These are phyloP conservation scores for Drosophila pachea DNA, from an alignment of 1,140 invertebrate species.

Conservation along the genomic window DNA sequence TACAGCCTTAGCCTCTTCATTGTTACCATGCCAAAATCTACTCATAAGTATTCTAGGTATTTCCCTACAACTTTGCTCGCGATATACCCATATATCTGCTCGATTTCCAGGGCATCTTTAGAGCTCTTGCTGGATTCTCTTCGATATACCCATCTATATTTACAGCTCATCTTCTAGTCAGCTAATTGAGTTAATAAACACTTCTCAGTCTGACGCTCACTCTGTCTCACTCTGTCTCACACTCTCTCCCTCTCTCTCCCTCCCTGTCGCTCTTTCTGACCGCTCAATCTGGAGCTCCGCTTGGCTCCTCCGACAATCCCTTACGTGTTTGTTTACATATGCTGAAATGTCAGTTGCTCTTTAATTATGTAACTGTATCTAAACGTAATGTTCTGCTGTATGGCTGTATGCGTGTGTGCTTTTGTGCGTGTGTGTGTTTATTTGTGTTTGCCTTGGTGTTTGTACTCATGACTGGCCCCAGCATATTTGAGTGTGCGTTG, in stretches of 20 bases:
- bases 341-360: constrained; percentile 52
- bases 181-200: too few species aligned
- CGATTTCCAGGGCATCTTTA: too few species aligned
- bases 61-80: too few species aligned
- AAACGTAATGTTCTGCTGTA: constrained; percentile 51
- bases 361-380: constrained; percentile 58
- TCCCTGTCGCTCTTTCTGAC: background rate
- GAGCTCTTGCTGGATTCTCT: too few species aligned
- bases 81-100: too few species aligned
- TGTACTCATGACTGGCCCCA: constrained; percentile 34
- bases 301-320: background rate
- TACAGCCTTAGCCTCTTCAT: too few species aligned
- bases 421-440: constrained; percentile 27
- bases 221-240: background rate
- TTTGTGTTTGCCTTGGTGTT: constrained; percentile 37
- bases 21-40: too few species aligned
- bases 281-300: background rate
- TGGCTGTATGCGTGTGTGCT: constrained; percentile 4
- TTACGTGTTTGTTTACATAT: constrained; percentile 37
- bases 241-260: background rate
- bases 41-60: too few species aligned
- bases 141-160: too few species aligned
- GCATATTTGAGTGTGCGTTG: constrained; percentile 50
- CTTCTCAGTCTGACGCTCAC: background rate
- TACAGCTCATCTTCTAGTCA: too few species aligned